phyloP scores from a whole-genome alignment of 1,140 invertebrate genomes.

The Tachypleus tridentatus region DNA sequence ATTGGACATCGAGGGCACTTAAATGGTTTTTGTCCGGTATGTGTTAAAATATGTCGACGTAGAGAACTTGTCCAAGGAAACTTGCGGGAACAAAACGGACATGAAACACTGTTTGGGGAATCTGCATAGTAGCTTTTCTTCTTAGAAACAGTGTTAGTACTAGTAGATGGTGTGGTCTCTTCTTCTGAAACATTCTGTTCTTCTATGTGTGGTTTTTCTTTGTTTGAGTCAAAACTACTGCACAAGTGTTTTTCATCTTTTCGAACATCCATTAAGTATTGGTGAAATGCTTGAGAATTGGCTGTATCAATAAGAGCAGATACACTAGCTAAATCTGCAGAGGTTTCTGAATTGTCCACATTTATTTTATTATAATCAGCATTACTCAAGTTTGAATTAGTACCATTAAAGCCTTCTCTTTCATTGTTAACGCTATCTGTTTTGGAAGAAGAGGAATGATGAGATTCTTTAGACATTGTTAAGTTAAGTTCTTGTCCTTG shows the following conservation, averaged over 20 bases:
- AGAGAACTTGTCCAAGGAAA: conserved; percentile 94
- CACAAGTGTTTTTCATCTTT: conserved; percentile 6
- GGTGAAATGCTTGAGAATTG: conserved; percentile 37
- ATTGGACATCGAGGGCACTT: conserved; percentile 83
- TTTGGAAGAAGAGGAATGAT: background rate
- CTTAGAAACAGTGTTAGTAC: conserved; percentile 39
- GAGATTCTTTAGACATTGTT: background rate
- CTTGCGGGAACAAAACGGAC: conserved; percentile 78
- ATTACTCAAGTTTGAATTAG: background rate
- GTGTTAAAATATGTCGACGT: conserved; percentile 78
- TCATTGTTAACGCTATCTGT: background rate
- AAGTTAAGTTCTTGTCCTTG: background rate
- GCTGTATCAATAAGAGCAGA: conserved; percentile 64
- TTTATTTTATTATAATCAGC: background rate
- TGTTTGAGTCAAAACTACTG: background rate
- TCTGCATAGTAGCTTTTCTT: conserved; percentile 92
- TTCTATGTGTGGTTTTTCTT: conserved; percentile 6
- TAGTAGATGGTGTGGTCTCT: background rate
- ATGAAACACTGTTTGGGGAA: conserved; percentile 78
- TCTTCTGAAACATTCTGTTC: conserved; percentile 1
- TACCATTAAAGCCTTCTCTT: background rate
- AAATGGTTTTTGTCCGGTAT: conserved; percentile 92
- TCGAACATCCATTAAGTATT: conserved; percentile 9
- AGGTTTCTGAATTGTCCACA: conserved; percentile 9
- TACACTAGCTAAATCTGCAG: conserved; percentile 55